Conservation (phyloP, 2,797 vertebrate species). For the Chaetodon trifasciatus region DNA sequence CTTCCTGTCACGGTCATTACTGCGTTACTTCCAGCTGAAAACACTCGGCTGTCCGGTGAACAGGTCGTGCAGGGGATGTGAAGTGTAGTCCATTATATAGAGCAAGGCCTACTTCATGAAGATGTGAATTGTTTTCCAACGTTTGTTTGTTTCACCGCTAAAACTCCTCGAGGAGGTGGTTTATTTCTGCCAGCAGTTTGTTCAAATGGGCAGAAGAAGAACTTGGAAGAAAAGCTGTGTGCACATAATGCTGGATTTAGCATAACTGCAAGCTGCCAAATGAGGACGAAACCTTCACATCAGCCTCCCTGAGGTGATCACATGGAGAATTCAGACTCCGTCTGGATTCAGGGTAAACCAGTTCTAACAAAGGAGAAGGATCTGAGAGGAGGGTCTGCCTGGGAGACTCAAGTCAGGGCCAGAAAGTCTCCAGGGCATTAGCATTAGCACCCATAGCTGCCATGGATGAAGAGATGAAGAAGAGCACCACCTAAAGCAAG, state of each 20-base stretch:
- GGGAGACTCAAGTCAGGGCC: not conserved
- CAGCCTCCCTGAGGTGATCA: slow-evolving; percentile 3
- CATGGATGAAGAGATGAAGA: not conserved
- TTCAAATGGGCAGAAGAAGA: not conserved
- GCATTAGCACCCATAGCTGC: not conserved
- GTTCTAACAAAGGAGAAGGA: not conserved
- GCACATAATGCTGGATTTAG: not conserved
- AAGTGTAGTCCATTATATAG: too few species aligned
- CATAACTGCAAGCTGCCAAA: not conserved
- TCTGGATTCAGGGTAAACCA: not conserved
- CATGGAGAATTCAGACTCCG: not conserved
- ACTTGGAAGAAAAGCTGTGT: not conserved
- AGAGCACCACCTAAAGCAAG: too few species aligned
- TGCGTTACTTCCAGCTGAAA: too few species aligned
- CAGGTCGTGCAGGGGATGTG: too few species aligned
- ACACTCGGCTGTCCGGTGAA: too few species aligned
- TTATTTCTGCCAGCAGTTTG: not conserved
- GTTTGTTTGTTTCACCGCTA: not conserved
- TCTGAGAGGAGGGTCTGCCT: not conserved
- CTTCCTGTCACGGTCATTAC: too few species aligned
- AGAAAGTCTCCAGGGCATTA: not conserved
- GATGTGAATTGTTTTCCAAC: too few species aligned
- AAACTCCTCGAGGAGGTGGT: not conserved
- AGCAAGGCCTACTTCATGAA: not conserved
- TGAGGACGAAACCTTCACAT: not conserved